Percentiles rank a stretch among this genome's conserved stretches.
Conservation (phyloP, 2,888 invertebrate genomes). For the Exocentrus adspersus region DNA sequence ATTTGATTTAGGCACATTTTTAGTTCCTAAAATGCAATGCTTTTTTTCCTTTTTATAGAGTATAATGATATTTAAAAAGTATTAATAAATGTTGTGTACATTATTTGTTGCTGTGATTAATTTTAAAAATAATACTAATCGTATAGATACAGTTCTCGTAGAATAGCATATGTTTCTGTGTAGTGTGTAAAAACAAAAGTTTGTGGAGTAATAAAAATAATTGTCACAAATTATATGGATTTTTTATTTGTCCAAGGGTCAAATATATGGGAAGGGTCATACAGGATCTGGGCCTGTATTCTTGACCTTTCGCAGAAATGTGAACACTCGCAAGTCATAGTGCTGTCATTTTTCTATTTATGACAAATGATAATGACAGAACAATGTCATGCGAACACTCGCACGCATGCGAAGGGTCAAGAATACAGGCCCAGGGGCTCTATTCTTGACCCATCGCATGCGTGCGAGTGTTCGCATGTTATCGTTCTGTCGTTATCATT, state of each 20-base stretch:
- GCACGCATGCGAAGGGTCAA: no score
- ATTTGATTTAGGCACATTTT: constrained; percentile 33
- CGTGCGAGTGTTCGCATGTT: no score
- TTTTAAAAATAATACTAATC: constrained; percentile 53
- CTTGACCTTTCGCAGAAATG: no score
- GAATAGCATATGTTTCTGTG: constrained; percentile 57
- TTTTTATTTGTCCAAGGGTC: constrained; percentile 17
- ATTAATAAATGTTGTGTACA: constrained; percentile 60
- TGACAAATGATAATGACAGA: no score
- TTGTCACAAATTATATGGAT: constrained; percentile 33
- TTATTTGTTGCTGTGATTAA: constrained; percentile 66
- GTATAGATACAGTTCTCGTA: constrained; percentile 56
- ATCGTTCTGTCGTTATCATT: no score
- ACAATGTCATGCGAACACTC: no score
- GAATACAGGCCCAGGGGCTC: no score
- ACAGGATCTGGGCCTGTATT: no score
- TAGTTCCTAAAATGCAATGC: constrained; percentile 46
- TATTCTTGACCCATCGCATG: no score
- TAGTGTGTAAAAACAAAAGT: constrained; percentile 62
- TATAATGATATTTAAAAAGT: constrained; percentile 52
- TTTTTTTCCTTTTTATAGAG: constrained; percentile 46
- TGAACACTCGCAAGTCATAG: no score
- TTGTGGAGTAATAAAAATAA: constrained; percentile 59
- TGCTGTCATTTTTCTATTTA: no score
- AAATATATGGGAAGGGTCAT: no score